phyloP scores from a whole-genome alignment of 2,113 vertebrate genomes.

The Otis tarda region DNA sequence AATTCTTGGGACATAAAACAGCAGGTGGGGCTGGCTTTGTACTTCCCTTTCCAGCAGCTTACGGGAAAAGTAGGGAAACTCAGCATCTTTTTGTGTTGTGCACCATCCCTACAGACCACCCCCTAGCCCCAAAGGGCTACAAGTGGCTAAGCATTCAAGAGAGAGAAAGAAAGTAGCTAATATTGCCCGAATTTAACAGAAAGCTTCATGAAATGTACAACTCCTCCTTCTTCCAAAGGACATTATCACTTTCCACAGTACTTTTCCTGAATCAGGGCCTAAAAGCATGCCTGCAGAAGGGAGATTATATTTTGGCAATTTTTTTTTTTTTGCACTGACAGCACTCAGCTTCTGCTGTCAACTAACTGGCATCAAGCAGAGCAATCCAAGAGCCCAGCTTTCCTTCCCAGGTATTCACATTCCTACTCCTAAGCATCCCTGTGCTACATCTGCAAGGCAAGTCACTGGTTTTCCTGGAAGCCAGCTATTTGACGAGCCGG shows the following conservation, averaged over 20 bases:
- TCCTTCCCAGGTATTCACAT: neutral
- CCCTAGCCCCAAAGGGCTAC: neutral
- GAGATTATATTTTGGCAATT: neutral
- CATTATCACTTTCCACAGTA: slow-evolving; percentile 7
- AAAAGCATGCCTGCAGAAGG: neutral
- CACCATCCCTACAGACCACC: neutral
- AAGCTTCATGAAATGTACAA: neutral
- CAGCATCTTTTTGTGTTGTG: neutral
- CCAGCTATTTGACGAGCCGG: neutral
- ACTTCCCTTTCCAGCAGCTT: neutral
- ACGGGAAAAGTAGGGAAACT: neutral
- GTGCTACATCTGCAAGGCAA: neutral
- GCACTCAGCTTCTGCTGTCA: slow-evolving; percentile 24
- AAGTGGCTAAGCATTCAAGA: neutral
- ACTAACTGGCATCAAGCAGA: neutral
- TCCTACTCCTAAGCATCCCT: neutral
- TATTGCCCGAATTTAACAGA: neutral
- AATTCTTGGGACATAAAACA: neutral
- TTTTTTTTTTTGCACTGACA: neutral
- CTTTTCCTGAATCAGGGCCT: slow-evolving; percentile 10
- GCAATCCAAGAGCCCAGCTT: neutral
- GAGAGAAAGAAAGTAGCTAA: neutral
- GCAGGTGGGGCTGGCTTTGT: neutral
- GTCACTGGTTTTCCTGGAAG: neutral
- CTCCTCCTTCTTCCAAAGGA: slow-evolving; percentile 9